Percentiles rank a stretch among this genome's conserved stretches.
Conservation (phyloP, 2,797 vertebrate genomes). For the Alcedo atthis region DNA sequence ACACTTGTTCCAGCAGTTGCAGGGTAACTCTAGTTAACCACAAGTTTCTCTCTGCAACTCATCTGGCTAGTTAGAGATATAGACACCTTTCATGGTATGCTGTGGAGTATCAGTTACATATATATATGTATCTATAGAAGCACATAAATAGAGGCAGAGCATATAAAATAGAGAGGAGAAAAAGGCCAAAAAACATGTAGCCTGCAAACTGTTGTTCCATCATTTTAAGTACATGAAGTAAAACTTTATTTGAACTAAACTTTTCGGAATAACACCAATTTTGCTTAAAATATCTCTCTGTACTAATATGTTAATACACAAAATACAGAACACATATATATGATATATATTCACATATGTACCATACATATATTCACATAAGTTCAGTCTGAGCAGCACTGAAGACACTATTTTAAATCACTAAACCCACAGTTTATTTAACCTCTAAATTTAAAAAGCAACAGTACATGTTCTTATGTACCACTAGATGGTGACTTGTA, state of each 20-base stretch:
- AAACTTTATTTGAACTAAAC: not conserved
- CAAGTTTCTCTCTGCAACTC: not conserved
- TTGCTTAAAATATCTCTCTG: not conserved
- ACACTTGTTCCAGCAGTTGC: not conserved
- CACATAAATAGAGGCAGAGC: not conserved
- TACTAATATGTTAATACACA: not conserved
- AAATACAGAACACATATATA: not conserved
- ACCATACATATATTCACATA: not conserved
- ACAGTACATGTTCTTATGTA: not conserved
- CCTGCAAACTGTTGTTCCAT: not conserved
- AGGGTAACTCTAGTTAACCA: not conserved
- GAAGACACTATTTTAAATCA: not conserved
- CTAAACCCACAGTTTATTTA: not conserved
- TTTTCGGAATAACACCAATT: not conserved
- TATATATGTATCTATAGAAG: not conserved
- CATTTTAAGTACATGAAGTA: not conserved
- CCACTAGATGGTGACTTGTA: slow-evolving; percentile 60
- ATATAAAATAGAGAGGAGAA: not conserved
- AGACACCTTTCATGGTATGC: not conserved
- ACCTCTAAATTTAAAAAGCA: not conserved
- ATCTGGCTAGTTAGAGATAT: not conserved
- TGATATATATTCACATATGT: not conserved
- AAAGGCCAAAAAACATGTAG: not conserved
- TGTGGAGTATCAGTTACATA: not conserved
- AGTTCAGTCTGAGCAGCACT: not conserved